A percentile compares a stretch with the other conserved stretches of the same genome.
These are phyloP conservation scores for Cistogaster globosa DNA, from an alignment of 2,888 invertebrate species.

Conservation along the genomic window DNA sequence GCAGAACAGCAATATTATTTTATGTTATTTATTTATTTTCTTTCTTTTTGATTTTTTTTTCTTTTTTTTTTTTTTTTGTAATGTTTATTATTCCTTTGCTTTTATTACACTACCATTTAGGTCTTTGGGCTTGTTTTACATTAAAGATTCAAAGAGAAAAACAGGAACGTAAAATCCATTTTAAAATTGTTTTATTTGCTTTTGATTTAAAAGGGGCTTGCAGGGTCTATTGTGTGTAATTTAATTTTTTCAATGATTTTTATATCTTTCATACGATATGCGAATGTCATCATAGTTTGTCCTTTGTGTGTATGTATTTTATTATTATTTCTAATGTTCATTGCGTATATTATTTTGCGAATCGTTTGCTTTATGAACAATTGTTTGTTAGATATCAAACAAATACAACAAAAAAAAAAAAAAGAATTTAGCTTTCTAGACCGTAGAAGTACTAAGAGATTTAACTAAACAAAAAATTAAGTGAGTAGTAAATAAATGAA, in stretches of 20 bases:
- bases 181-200: conserved; percentile 66
- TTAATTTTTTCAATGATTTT: conserved; percentile 58
- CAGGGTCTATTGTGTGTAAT: conserved; percentile 37
- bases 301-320: not conserved
- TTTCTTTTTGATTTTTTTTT: too few species aligned
- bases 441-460: conserved; percentile 31
- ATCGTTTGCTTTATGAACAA: conserved; percentile 22
- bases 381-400: conserved; percentile 50
- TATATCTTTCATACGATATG: conserved; percentile 52
- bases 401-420: conserved; percentile 21
- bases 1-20: not conserved
- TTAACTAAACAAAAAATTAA: conserved; percentile 42
- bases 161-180: conserved; percentile 55
- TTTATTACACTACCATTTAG: not conserved
- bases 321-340: not conserved
- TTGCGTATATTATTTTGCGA: conserved; percentile 21
- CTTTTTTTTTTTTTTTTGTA: not conserved
- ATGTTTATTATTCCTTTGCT: not conserved
- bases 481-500: conserved; percentile 8
- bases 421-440: conserved; percentile 16
- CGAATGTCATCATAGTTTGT: conserved; percentile 55
- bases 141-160: conserved; percentile 19
- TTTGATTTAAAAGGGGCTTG: conserved; percentile 39
- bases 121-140: not conserved
- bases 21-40: too few species aligned